These are phyloP conservation scores for Formica exsecta DNA, from an alignment of 1,140 invertebrate species.

Conservation along the genomic window DNA sequence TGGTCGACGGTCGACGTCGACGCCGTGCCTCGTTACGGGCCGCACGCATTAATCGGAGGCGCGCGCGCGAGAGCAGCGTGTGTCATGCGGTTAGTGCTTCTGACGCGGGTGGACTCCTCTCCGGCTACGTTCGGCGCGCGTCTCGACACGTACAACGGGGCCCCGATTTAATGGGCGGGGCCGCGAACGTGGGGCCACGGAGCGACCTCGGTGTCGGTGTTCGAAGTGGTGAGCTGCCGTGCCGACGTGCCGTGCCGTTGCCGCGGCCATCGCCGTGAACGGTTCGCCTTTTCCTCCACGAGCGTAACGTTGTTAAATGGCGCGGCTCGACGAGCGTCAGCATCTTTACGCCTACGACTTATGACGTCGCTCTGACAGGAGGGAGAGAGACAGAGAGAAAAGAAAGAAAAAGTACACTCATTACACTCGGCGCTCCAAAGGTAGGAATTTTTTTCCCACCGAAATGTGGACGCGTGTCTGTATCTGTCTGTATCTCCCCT, in stretches of 20 bases:
- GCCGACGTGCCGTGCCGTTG: conserved; percentile 34
- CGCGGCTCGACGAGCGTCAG: conserved; percentile 40
- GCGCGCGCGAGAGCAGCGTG: conserved; percentile 1
- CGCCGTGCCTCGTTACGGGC: conserved; percentile 22
- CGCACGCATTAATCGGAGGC: conserved; percentile 23
- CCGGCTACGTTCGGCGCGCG: neutral
- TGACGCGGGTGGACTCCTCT: conserved; percentile 9
- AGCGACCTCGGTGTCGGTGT: conserved; percentile 78
- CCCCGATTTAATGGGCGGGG: conserved; percentile 69
- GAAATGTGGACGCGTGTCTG: conserved; percentile 63
- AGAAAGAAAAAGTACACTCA: conserved; percentile 2
- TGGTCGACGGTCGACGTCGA: conserved; percentile 34
- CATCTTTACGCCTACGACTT: conserved; percentile 57
- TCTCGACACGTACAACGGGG: neutral
- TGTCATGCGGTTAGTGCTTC: conserved; percentile 40
- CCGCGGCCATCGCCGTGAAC: neutral
- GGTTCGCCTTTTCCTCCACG: conserved; percentile 13
- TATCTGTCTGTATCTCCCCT: conserved; percentile 11
- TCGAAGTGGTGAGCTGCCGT: conserved; percentile 72
- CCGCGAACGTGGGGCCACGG: conserved; percentile 58
- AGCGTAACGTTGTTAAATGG: conserved; percentile 50
- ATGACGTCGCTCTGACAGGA: conserved; percentile 72
- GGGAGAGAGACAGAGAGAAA: neutral
- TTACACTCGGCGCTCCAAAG: conserved; percentile 68
- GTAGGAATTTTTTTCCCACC: conserved; percentile 74